Evolutionary conservation across 2,113 vertebrate genomes (phyloP).

Genomic region (Nematolebias whitei): DNA sequence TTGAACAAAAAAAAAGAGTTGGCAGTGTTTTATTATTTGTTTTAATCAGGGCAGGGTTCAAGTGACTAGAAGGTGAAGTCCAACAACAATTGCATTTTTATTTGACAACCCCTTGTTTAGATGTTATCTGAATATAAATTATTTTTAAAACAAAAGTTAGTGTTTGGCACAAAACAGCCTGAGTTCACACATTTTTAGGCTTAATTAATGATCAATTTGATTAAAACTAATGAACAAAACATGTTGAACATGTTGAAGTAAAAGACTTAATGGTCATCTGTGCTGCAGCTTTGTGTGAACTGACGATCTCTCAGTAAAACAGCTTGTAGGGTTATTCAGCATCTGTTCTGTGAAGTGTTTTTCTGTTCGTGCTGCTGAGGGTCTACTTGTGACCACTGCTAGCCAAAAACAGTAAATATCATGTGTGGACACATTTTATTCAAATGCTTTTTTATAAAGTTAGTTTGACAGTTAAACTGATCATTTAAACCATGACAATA

Average conservation of each 20-base stretch:
- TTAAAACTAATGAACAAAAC: background rate
- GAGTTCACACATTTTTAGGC: no score
- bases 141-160: no score
- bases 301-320: conserved; percentile 32
- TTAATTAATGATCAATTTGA: background rate
- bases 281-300: conserved; percentile 35
- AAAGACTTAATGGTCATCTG: conserved; percentile 14
- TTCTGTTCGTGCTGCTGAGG: conserved; percentile 29
- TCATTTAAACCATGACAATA: conserved; percentile 7
- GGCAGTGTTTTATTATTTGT: no score
- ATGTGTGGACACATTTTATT: conserved; percentile 15
- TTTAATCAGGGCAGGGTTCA: no score
- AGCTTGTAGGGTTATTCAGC: conserved; percentile 45
- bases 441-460: conserved; percentile 32
- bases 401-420: conserved; percentile 7
- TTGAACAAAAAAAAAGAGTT: no score
- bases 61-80: no score
- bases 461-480: conserved; percentile 1
- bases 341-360: conserved; percentile 51
- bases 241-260: background rate
- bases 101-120: no score
- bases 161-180: no score
- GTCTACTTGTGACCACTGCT: conserved; percentile 44
- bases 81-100: no score
- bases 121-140: no score